A percentile compares a stretch with the other conserved stretches of the same genome.
Evolutionary conservation across 2,113 vertebrate species (phyloP).

Genomic region (Vidua macroura): DNA sequence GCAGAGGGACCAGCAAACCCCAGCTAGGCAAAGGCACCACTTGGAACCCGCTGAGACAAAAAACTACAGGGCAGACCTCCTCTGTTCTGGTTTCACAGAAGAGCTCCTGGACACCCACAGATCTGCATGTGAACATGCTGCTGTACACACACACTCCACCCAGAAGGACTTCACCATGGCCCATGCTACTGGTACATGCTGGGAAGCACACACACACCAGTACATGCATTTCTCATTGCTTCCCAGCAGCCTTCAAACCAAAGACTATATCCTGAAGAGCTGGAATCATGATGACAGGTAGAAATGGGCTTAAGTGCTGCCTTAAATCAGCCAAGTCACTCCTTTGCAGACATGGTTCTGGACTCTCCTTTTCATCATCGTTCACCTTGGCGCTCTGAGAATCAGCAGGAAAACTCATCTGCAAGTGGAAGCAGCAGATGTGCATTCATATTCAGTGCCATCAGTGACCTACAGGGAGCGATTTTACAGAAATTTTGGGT

Average conservation of each 20-base stretch:
- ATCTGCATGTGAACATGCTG: neutral
- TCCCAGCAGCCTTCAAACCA: neutral
- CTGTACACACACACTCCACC: neutral
- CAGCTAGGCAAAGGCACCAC: neutral
- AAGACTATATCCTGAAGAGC: neutral
- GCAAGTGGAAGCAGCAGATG: neutral
- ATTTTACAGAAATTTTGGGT: neutral
- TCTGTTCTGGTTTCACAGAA: neutral
- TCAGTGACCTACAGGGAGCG: neutral
- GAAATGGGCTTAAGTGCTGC: neutral
- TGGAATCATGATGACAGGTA: neutral
- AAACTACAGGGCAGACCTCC: neutral
- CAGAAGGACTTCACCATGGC: neutral
- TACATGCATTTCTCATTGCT: accelerated
- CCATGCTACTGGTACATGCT: accelerated
- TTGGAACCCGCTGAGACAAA: neutral
- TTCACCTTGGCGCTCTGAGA: neutral
- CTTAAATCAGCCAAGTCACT: neutral
- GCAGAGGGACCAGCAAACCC: neutral
- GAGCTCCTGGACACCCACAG: neutral
- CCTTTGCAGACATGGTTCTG: neutral
- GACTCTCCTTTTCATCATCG: accelerated
- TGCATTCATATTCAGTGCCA: neutral
- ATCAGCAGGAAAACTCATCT: neutral
- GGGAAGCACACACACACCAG: accelerated